These are phyloP conservation scores for Cataglyphis albicans DNA, from an alignment of 2,888 invertebrate genomes.

Conservation along the genomic window DNA sequence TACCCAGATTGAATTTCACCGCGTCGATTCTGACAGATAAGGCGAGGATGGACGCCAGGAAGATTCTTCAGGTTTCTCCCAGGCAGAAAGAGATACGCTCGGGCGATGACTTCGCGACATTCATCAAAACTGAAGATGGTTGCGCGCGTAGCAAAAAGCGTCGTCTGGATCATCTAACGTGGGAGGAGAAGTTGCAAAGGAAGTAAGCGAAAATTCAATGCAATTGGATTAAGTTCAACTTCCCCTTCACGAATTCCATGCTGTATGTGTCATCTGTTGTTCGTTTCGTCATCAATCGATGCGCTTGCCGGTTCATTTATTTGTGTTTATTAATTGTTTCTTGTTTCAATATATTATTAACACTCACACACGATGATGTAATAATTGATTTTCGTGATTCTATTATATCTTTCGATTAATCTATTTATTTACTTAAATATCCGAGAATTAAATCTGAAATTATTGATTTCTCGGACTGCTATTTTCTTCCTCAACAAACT, in stretches of 20 bases:
- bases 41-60: constrained; percentile 69
- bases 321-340: neutral
- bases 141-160: constrained; percentile 89
- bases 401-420: neutral
- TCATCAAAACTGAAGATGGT: neutral
- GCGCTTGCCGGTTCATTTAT: neutral
- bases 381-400: neutral
- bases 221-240: neutral
- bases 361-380: neutral
- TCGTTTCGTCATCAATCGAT: neutral
- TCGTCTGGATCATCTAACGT: constrained; percentile 93
- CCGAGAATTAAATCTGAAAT: neutral
- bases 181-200: constrained; percentile 95
- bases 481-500: neutral
- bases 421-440: neutral
- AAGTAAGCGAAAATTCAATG: constrained; percentile 89
- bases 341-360: neutral
- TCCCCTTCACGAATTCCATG: neutral
- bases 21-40: constrained; percentile 78
- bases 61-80: constrained; percentile 47
- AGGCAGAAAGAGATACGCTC: constrained; percentile 66
- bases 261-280: neutral
- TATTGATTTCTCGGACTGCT: neutral
- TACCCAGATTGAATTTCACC: constrained; percentile 77
- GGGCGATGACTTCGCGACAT: constrained; percentile 72